A percentile compares a stretch with the other conserved stretches of the same genome.
phyloP scores from a whole-genome alignment of 2,113 vertebrate genomes.

The Caranx ignobilis region DNA sequence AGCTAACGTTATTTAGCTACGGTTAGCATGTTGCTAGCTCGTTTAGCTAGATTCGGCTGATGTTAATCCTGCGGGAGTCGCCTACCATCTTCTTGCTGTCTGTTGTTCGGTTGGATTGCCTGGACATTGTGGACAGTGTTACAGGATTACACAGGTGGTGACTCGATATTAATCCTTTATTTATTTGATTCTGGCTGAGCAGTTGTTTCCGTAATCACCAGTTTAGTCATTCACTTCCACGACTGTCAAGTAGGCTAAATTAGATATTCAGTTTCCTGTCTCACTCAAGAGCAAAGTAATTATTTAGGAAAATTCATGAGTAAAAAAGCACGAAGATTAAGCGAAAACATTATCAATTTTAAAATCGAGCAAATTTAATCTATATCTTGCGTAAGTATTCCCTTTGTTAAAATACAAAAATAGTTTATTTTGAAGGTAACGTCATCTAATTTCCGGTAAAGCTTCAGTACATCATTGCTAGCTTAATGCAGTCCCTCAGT shows the following conservation, averaged over 20 bases:
- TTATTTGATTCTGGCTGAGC: constrained; percentile 71
- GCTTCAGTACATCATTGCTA: rapidly evolving
- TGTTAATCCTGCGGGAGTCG: constrained; percentile 21
- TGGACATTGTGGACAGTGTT: constrained; percentile 88
- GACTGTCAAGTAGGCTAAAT: not conserved
- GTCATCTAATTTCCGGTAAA: rapidly evolving
- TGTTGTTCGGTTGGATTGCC: constrained; percentile 92
- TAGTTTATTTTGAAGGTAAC: constrained; percentile 27
- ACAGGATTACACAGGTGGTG: constrained; percentile 39
- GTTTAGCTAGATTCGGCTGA: not conserved
- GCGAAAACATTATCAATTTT: rapidly evolving
- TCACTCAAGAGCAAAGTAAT: not conserved
- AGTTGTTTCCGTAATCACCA: constrained; percentile 58
- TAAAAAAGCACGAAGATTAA: not conserved
- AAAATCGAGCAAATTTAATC: not conserved
- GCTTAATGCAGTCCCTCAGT: not conserved
- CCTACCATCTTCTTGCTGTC: constrained; percentile 99
- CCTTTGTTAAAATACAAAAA: rapidly evolving
- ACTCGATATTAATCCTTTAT: constrained; percentile 78
- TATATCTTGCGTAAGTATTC: rapidly evolving
- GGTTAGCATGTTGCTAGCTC: constrained; percentile 43
- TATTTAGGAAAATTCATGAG: rapidly evolving
- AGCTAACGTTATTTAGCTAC: not conserved
- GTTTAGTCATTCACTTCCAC: not conserved
- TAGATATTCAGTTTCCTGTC: constrained; percentile 1